These are phyloP conservation scores for Pinna nobilis DNA, from an alignment of 1,140 invertebrate species.

Conservation along the genomic window DNA sequence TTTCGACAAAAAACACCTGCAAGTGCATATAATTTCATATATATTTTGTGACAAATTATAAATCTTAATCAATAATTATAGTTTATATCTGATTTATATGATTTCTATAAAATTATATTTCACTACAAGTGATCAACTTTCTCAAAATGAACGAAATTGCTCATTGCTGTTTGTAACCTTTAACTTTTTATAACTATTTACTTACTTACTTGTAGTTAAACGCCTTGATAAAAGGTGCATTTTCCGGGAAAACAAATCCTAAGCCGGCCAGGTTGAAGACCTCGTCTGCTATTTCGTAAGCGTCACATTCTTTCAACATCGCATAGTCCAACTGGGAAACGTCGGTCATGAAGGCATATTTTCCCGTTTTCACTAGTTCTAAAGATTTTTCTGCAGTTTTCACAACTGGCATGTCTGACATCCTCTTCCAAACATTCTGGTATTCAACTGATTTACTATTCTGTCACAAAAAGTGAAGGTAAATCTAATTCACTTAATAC, in stretches of 20 bases:
- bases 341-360: constrained; percentile 47
- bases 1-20: background rate
- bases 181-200: background rate
- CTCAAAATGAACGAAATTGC: too few relatives aligned
- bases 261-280: constrained; percentile 61
- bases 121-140: too few relatives aligned
- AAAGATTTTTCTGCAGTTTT: constrained; percentile 43
- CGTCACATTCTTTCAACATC: constrained; percentile 48
- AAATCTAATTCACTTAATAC: too few relatives aligned
- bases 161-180: too few relatives aligned
- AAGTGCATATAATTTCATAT: background rate
- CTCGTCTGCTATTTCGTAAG: constrained; percentile 53
- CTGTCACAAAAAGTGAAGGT: too few relatives aligned
- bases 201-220: constrained; percentile 56
- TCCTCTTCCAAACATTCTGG: constrained; percentile 48
- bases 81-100: background rate
- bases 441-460: too few relatives aligned
- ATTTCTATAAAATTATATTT: too few relatives aligned
- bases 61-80: background rate
- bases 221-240: constrained; percentile 49
- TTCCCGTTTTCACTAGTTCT: constrained; percentile 35
- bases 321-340: constrained; percentile 57
- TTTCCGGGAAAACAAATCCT: constrained; percentile 55
- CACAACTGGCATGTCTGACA: constrained; percentile 45
- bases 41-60: background rate